Conservation (phyloP, 2,113 vertebrate species). For the Hippocampus mohnikei region DNA sequence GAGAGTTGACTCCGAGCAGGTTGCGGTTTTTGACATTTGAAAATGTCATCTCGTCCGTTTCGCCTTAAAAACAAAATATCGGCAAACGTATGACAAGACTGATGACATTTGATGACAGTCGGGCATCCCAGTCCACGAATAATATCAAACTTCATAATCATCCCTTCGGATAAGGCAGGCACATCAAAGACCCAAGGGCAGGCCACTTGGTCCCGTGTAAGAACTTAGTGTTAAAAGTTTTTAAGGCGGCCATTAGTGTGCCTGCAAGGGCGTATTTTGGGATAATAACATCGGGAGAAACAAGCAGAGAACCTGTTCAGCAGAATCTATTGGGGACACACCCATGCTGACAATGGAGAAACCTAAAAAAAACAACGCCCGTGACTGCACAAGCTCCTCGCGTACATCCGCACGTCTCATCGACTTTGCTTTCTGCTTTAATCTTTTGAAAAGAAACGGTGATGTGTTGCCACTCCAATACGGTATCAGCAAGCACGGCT, state of each 20-base stretch:
- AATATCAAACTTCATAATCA: too few relatives aligned
- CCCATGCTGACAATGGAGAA: conserved; percentile 46
- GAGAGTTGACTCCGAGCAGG: too few relatives aligned
- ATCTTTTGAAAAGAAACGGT: not conserved
- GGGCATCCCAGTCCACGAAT: too few relatives aligned
- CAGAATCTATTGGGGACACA: conserved; percentile 43
- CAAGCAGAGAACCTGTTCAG: conserved; percentile 61
- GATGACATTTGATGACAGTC: too few relatives aligned
- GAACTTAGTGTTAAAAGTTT: not conserved
- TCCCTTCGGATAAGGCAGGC: not conserved
- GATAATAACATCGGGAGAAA: conserved; percentile 34
- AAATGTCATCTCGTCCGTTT: too few relatives aligned
- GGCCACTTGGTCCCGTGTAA: not conserved
- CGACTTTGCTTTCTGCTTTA: not conserved
- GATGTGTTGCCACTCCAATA: not conserved
- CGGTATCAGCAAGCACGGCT: not conserved
- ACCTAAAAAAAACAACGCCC: not conserved
- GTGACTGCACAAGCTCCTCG: not conserved
- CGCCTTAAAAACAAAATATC: too few relatives aligned
- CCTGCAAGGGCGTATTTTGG: conserved; percentile 19
- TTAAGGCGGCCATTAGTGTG: not conserved
- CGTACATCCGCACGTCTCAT: not conserved
- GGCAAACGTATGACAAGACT: too few relatives aligned
- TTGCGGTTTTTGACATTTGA: too few relatives aligned
- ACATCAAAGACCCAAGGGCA: not conserved